Percentiles rank a stretch among this genome's conserved stretches.
These are phyloP conservation scores for Lepidochitona cinerea DNA, from an alignment of 2,888 invertebrate species.

Conservation along the genomic window DNA sequence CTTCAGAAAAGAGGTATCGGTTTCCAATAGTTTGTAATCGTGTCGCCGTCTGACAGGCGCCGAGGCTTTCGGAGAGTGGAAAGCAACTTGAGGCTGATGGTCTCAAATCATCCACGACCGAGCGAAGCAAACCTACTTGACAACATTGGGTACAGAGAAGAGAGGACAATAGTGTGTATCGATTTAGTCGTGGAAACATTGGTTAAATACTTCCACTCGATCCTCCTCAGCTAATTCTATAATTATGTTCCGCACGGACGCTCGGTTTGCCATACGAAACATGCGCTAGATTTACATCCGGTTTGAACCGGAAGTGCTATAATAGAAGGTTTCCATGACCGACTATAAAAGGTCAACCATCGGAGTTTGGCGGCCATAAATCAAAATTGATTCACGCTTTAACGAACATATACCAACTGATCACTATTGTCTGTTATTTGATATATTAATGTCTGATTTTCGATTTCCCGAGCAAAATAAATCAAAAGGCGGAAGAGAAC, in stretches of 20 bases:
- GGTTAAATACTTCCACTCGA: not conserved
- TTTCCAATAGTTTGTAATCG: not conserved
- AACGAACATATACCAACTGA: too few species aligned
- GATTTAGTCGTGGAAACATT: not conserved
- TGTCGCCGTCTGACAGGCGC: not conserved
- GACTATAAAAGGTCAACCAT: too few species aligned
- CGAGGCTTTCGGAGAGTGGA: not conserved
- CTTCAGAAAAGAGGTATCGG: not conserved
- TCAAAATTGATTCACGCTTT: too few species aligned
- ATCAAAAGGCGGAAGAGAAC: too few species aligned
- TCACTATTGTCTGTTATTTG: too few species aligned
- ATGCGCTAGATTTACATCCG: not conserved
- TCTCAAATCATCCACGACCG: not conserved
- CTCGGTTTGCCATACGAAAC: not conserved
- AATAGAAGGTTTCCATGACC: not conserved
- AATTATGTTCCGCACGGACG: not conserved
- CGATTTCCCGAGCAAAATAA: too few species aligned
- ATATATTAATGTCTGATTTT: too few species aligned
- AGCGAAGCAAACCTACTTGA: not conserved
- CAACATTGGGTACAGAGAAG: not conserved
- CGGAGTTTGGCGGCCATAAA: too few species aligned
- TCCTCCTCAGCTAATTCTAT: not conserved
- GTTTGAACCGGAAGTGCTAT: not conserved
- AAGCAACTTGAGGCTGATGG: not conserved
- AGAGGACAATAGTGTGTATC: not conserved